Percentiles rank a stretch among this genome's conserved stretches.
Evolutionary conservation across 35 echinoderm and acorn worm genomes (phyloP).

Genomic region (Hemicentrotus pulcherrimus): DNA sequence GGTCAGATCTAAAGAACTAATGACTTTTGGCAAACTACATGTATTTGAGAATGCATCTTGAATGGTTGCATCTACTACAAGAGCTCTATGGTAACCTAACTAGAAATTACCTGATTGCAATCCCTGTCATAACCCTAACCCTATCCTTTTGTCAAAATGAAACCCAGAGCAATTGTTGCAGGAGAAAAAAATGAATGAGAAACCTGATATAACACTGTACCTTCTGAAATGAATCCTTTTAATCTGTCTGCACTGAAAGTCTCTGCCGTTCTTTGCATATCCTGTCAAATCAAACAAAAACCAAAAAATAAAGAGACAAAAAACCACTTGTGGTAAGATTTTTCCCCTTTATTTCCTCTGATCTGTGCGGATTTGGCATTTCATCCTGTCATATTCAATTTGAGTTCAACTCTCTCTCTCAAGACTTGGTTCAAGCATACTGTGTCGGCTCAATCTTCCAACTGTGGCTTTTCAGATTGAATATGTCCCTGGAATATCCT

Average conservation of each 20-base stretch:
- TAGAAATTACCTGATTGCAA: no score
- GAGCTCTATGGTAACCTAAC: no score
- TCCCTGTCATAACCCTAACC: no score
- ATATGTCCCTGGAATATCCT: background rate
- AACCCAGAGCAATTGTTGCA: no score
- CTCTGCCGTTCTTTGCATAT: conserved; percentile 79
- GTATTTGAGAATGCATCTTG: no score
- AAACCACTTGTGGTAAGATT: background rate
- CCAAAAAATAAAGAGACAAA: conserved; percentile 11
- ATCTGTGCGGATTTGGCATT: background rate
- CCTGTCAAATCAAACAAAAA: conserved; percentile 61
- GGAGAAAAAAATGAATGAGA: no score
- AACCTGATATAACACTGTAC: conserved; percentile 38
- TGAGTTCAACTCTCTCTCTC: background rate
- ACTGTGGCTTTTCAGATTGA: background rate
- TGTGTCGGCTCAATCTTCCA: background rate
- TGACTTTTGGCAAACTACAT: no score
- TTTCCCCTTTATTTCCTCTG: background rate
- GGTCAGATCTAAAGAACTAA: no score
- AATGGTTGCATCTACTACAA: no score
- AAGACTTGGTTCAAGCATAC: background rate
- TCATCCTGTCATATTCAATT: background rate
- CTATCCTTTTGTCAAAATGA: no score
- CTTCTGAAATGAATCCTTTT: conserved; percentile 98
- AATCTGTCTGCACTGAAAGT: conserved; percentile 81